Conservation (phyloP, 2,888 invertebrate species). For the Hetaerina titia region DNA sequence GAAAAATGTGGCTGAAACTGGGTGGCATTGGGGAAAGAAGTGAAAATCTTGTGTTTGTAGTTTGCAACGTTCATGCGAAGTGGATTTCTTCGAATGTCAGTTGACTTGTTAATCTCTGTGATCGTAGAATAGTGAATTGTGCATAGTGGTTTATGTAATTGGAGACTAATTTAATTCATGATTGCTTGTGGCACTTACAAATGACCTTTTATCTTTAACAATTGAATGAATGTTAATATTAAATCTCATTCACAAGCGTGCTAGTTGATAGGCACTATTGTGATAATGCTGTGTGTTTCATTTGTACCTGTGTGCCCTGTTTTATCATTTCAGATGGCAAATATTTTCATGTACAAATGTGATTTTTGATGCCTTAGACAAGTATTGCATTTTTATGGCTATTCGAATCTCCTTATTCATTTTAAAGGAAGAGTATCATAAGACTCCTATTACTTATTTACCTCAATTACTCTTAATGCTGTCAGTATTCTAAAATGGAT, state of each 20-base stretch:
- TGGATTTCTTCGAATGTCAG: not conserved
- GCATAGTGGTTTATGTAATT: not conserved
- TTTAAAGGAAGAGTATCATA: not conserved
- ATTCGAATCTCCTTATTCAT: not conserved
- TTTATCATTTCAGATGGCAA: not conserved
- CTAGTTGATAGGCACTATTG: not conserved
- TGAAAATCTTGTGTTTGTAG: not conserved
- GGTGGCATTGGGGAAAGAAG: not conserved
- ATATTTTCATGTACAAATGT: not conserved
- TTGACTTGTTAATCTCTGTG: not conserved
- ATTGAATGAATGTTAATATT: no score
- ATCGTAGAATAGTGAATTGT: not conserved
- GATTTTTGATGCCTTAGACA: not conserved
- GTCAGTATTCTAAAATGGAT: constrained; percentile 8
- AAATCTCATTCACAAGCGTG: no score
- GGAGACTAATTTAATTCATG: not conserved
- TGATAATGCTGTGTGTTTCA: not conserved
- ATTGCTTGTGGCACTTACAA: not conserved
- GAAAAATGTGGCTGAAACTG: not conserved
- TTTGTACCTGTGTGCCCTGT: not conserved
- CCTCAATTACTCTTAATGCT: constrained; percentile 17
- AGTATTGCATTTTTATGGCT: not conserved
- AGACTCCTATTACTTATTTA: not conserved
- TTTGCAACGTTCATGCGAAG: no score
- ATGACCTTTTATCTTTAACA: not conserved